These are phyloP conservation scores for Malurus cyaneus DNA, from an alignment of 2,113 vertebrate genomes.

Conservation along the genomic window DNA sequence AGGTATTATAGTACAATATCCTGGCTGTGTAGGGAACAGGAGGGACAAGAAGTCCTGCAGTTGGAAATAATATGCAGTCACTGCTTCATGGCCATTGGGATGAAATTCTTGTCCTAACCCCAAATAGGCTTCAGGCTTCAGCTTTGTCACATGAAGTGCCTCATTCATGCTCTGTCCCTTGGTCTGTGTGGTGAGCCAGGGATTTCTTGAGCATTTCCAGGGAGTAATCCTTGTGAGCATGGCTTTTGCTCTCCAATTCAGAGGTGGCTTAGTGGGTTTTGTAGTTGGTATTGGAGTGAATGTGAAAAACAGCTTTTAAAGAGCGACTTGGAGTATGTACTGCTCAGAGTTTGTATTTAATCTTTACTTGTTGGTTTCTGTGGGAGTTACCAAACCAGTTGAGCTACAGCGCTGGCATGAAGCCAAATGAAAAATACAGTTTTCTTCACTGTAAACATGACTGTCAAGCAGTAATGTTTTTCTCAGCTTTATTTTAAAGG, in stretches of 20 bases:
- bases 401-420: constrained; percentile 26
- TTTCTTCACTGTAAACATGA: constrained; percentile 65
- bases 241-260: not conserved
- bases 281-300: not conserved
- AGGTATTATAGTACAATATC: not conserved
- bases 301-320: not conserved
- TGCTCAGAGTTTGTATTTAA: constrained; percentile 32
- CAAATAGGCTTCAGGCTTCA: not conserved
- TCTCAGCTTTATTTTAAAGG: constrained; percentile 60
- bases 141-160: not conserved
- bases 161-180: not conserved
- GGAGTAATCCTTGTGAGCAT: accelerated
- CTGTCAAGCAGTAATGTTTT: constrained; percentile 61
- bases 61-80: not conserved
- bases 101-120: not conserved
- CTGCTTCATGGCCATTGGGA: not conserved
- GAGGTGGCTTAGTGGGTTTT: not conserved
- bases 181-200: not conserved
- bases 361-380: constrained; percentile 53
- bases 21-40: not conserved
- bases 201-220: not conserved
- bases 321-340: accelerated
- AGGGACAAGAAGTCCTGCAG: not conserved
- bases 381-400: constrained; percentile 67
- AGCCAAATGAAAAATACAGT: constrained; percentile 63